A percentile compares a stretch with the other conserved stretches of the same genome.
phyloP scores from a whole-genome alignment of 2,797 vertebrate species.

The Megalops cyprinoides region DNA sequence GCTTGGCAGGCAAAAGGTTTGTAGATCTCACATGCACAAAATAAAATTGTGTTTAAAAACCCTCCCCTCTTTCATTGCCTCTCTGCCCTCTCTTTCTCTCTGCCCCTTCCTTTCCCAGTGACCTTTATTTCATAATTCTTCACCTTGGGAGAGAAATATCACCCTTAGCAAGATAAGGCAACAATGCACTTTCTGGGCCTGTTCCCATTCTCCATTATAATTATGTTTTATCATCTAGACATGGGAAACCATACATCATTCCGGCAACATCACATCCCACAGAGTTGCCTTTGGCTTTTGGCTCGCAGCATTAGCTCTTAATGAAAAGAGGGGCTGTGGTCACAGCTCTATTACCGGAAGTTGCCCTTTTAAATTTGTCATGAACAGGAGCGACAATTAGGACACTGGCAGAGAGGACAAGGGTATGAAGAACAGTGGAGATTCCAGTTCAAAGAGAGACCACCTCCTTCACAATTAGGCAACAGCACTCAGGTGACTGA shows the following conservation, averaged over 20 bases:
- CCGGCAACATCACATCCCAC: constrained; percentile 8
- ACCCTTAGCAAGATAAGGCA: constrained; percentile 46
- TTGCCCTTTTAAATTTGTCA: background rate
- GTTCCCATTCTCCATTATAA: constrained; percentile 57
- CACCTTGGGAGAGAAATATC: constrained; percentile 48
- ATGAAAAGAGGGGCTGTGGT: background rate
- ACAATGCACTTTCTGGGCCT: constrained; percentile 44
- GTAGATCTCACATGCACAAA: background rate
- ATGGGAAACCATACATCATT: constrained; percentile 43
- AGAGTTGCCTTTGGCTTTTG: background rate
- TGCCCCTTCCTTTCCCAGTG: constrained; percentile 8
- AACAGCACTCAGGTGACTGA: background rate
- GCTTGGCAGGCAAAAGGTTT: background rate
- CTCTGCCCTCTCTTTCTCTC: constrained; percentile 10
- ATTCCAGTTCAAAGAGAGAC: background rate
- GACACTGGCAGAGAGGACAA: background rate
- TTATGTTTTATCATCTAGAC: constrained; percentile 52
- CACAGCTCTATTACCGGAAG: background rate
- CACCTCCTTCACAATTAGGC: background rate
- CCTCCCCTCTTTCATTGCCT: background rate
- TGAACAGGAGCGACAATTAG: background rate
- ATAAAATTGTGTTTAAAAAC: background rate
- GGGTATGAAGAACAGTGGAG: background rate
- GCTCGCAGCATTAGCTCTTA: constrained; percentile 2
- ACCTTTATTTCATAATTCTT: constrained; percentile 38